Evolutionary conservation across 2,113 vertebrate species (phyloP).

Genomic region (Ictalurus furcatus): DNA sequence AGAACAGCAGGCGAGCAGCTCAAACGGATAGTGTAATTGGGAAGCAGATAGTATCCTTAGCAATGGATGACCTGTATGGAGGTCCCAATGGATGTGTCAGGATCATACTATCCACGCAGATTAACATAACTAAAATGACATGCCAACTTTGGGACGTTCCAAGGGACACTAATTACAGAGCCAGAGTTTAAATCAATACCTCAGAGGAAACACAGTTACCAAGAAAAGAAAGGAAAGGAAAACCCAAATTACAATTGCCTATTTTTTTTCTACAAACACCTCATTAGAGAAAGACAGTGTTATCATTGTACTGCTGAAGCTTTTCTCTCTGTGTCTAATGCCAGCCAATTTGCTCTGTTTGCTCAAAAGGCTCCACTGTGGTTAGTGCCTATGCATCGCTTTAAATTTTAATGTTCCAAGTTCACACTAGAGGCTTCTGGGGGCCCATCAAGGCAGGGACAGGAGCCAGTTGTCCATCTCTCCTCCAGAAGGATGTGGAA

Average conservation of each 20-base stretch:
- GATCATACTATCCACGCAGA: conserved; percentile 53
- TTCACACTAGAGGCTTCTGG: conserved; percentile 52
- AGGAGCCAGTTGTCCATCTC: conserved; percentile 58
- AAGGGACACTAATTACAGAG: conserved; percentile 61
- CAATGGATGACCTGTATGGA: conserved; percentile 46
- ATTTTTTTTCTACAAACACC: conserved; percentile 55
- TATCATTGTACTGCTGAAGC: conserved; percentile 50
- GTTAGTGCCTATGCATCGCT: conserved; percentile 52
- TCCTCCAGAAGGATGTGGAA: conserved; percentile 61
- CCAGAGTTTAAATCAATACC: conserved; percentile 65
- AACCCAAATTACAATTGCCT: conserved; percentile 57
- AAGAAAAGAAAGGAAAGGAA: conserved; percentile 20
- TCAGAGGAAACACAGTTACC: conserved; percentile 53
- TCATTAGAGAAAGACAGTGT: conserved; percentile 57
- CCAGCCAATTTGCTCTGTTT: conserved; percentile 60
- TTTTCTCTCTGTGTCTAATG: conserved; percentile 50
- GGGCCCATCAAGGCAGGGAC: conserved; percentile 51
- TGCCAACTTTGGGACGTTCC: conserved; percentile 57
- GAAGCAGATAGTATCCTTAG: conserved; percentile 56
- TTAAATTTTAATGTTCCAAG: conserved; percentile 57
- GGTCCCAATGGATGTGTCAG: conserved; percentile 54
- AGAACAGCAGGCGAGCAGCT: conserved; percentile 33
- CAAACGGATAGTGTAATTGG: conserved; percentile 57
- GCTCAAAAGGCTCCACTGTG: conserved; percentile 53
- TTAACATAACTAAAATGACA: conserved; percentile 63